Evolutionary conservation across 2,888 invertebrate genomes (phyloP), one percentile per base, ranked within the genome.

Genomic region (Sericinus montela): DNA sequence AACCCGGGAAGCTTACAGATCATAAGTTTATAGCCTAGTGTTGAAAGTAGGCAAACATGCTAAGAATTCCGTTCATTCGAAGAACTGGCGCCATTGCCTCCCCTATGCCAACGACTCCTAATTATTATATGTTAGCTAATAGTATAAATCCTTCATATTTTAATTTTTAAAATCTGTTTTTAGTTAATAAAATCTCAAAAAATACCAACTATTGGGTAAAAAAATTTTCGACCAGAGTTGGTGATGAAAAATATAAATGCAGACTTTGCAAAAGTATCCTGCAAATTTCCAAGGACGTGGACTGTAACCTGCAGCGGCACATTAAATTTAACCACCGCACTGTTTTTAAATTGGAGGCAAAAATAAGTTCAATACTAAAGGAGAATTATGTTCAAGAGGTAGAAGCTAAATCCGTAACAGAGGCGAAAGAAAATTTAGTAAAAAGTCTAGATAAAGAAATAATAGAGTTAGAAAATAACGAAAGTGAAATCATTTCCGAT

Each of bases 281-380:
- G 8, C 40, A 45, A 25, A 50, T 50, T 40, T 39, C 43, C 4
- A 49, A 37, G 45, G 45, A 36, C 11, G 36, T 32, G 9, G 45
- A 37, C 4, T 25, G 8, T 8, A 50, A 50, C 9, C 14, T 50
- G 45, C 45, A 50, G 25, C 45, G 50, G 1, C 50, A 50, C 25
- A 40, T 50, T 15, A 13, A 14, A 19, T 11, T 19, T 16, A 50
- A 15, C 29, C 50, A 50, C 23, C 45, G 40, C 6, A 19, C 36
- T 14, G 19, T 41, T 41, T 50, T 23, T 29, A 28, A 40, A 41
- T n/a, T 25, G 34, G 50, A 50, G 8, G 4, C 7, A 8, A 5
- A 25, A 25, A 19, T 4, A 10, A 7, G 16, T 30, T 30, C 34
- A n/a, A 13, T 43, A 37, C 19, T 23, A 37, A 16, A 10, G 1